A percentile compares a stretch with the other conserved stretches of the same genome.
Conservation (phyloP, 2,113 vertebrate genomes). For the Aspidoscelis tigris region DNA sequence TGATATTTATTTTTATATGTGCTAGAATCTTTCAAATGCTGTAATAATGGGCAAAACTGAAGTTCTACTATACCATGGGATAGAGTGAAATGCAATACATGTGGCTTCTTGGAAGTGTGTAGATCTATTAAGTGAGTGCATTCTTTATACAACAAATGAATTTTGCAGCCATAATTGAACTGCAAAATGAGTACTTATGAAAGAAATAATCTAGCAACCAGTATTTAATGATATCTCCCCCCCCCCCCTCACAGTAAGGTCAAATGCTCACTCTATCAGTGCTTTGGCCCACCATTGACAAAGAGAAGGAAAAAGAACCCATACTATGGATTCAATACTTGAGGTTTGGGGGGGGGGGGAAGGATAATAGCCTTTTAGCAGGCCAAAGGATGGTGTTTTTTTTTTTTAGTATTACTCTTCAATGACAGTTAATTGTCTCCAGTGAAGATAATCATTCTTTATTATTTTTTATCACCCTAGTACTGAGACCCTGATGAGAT, state of each 20-base stretch:
- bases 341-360: neutral
- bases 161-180: slow-evolving; percentile 58
- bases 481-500: slow-evolving; percentile 34
- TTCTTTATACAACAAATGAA: slow-evolving; percentile 47
- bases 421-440: slow-evolving; percentile 38
- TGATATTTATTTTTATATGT: slow-evolving; percentile 28
- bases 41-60: slow-evolving; percentile 48
- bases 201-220: slow-evolving; percentile 48
- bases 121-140: slow-evolving; percentile 30
- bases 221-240: slow-evolving; percentile 13
- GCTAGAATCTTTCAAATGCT: slow-evolving; percentile 37
- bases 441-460: slow-evolving; percentile 53
- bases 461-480: slow-evolving; percentile 44
- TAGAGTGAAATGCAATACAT: slow-evolving; percentile 49
- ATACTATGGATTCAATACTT: slow-evolving; percentile 28
- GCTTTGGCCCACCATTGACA: slow-evolving; percentile 1
- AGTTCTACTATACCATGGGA: slow-evolving; percentile 17
- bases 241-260: slow-evolving; percentile 7
- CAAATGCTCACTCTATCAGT: slow-evolving; percentile 22
- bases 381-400: slow-evolving; percentile 17
- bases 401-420: slow-evolving; percentile 27
- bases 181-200: slow-evolving; percentile 47
- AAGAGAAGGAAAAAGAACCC: slow-evolving; percentile 33
- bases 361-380: slow-evolving; percentile 36
- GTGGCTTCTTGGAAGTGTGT: slow-evolving; percentile 45